phyloP scores from a whole-genome alignment of 2,888 invertebrate genomes.

The Cordilura impudica region DNA sequence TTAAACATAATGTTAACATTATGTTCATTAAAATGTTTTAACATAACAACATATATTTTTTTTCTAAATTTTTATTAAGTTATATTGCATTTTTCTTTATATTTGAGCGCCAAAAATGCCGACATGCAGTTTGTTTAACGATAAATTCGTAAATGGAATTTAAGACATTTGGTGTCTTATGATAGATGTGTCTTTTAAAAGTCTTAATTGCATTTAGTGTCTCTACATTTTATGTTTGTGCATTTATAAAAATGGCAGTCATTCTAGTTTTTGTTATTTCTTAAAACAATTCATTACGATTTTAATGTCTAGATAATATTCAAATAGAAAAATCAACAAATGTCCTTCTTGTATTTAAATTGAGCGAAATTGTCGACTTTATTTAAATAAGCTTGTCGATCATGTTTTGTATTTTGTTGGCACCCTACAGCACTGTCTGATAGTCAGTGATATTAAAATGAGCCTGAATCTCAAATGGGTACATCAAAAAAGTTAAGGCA shows the following conservation, averaged over 20 bases:
- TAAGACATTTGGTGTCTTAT: constrained; percentile 12
- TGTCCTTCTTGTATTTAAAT: constrained; percentile 43
- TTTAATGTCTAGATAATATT: constrained; percentile 52
- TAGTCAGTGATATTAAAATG: too few species aligned
- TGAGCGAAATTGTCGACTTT: constrained; percentile 32
- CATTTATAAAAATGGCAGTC: not conserved
- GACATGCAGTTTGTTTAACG: constrained; percentile 37
- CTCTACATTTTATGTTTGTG: constrained; percentile 43
- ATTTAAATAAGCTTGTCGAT: constrained; percentile 62
- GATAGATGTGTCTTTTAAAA: constrained; percentile 33
- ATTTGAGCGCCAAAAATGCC: constrained; percentile 1
- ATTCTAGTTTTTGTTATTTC: not conserved
- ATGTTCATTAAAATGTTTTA: constrained; percentile 54
- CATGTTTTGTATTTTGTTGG: constrained; percentile 9
- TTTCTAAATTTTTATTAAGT: not conserved
- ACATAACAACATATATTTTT: constrained; percentile 55
- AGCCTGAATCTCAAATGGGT: too few species aligned
- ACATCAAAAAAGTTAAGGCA: too few species aligned
- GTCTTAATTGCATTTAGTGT: constrained; percentile 61
- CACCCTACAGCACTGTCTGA: not conserved
- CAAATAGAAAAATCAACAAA: constrained; percentile 41
- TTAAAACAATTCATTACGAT: constrained; percentile 43
- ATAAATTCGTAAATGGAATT: constrained; percentile 25
- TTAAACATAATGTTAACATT: constrained; percentile 50
- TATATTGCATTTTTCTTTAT: not conserved